These are phyloP conservation scores for Pseudorectes ferrugineus DNA, from an alignment of 2,113 vertebrate species.

Conservation along the genomic window DNA sequence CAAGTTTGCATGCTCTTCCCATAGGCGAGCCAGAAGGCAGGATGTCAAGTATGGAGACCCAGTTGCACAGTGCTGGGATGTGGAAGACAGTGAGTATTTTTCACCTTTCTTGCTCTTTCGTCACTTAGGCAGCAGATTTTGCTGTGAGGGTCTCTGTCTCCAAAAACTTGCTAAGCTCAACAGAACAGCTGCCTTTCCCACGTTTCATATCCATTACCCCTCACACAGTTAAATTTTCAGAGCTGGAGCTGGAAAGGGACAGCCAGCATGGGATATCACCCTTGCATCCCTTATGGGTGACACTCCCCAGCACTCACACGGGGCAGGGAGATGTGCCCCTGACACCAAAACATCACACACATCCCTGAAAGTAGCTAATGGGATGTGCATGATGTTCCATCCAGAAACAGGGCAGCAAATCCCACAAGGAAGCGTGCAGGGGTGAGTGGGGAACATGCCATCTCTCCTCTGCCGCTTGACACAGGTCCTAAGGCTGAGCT, in stretches of 20 bases:
- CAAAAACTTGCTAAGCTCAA: background rate
- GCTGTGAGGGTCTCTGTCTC: background rate
- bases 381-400: background rate
- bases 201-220: background rate
- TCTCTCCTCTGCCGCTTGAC: background rate
- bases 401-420: background rate
- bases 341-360: background rate
- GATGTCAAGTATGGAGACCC: slow-evolving; percentile 97
- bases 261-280: background rate
- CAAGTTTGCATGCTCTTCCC: slow-evolving; percentile 34
- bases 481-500: background rate
- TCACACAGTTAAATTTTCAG: background rate
- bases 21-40: slow-evolving; percentile 91
- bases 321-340: background rate
- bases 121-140: background rate
- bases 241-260: background rate
- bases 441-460: background rate
- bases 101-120: background rate
- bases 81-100: slow-evolving; percentile 86
- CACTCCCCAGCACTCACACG: background rate
- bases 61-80: slow-evolving; percentile 92
- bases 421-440: background rate
- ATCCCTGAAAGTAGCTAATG: background rate
- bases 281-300: rapidly evolving
- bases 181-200: background rate